Base-by-base conservation (phyloP, 2,888 invertebrate genomes). In the Copidosoma aretas region DNA sequence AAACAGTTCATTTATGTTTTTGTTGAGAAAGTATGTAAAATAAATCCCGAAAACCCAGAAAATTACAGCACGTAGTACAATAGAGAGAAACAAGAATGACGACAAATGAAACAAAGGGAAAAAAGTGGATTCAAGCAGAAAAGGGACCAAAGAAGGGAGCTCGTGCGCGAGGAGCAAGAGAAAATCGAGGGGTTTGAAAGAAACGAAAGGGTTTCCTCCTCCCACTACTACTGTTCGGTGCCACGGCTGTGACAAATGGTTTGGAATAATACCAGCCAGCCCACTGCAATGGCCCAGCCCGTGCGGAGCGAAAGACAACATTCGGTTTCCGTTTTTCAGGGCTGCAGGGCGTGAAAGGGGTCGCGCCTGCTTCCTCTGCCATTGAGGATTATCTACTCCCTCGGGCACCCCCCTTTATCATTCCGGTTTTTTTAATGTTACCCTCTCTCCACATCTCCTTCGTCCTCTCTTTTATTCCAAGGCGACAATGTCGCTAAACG, bases 181-280 rank as follows among this genome's bases (percentile, higher is more conserved):
- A 12, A 57, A 61, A 71, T 71, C 71, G 74, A 71, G 64, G 67
- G 68, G 39, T 51, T 53, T 62, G 66, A 67, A 67, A 77, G 78
- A 77, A 78, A 74, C 77, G 77, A 80, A 81, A 82, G 81, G 82
- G 82, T 81, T 78, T 77, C 73, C 75, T 74, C 73, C 67, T 25
- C 24, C 56, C 76, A 78, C 78, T 75, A 3, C 32, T 25, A 2
- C 56, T 77, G 78, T 78, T 75, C 75, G 75, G 73, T 67, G 76
- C 77, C 78, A 77, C 77, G 78, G 77, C 80, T 51, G 81, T 83
- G 83, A 83, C 83, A 83, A 83, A 83, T 83, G 83, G 83, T 77
- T 81, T 73, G 83, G 83, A 83, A 83, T 83, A 83, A 83, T 83
- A 81, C 81, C 66, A 60, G 60, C 59, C 51, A 60, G 74, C 76